Evolutionary conservation across 1,140 invertebrate species (phyloP).

Genomic region (Cyrtorhinus lividipennis): DNA sequence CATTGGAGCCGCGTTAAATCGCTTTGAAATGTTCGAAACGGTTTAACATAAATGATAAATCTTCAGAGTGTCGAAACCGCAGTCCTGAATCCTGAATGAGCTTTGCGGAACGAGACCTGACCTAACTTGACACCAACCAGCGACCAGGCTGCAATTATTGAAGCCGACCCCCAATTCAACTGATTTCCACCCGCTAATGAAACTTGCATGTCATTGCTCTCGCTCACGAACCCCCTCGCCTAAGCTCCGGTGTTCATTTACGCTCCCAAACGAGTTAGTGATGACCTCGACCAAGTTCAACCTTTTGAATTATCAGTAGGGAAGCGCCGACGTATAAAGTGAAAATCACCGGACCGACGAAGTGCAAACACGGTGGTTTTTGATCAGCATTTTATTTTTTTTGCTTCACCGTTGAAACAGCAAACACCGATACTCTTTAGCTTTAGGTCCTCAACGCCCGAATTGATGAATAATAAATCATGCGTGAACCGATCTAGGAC

Average conservation of each 20-base stretch:
- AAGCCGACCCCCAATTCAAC: neutral
- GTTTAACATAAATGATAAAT: neutral
- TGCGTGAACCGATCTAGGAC: neutral
- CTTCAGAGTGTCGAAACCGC: neutral
- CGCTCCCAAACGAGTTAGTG: neutral
- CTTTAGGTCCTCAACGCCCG: neutral
- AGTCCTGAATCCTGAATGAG: neutral
- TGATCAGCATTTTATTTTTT: neutral
- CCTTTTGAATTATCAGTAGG: neutral
- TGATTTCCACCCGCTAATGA: neutral
- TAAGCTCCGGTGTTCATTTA: neutral
- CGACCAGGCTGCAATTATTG: neutral
- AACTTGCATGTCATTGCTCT: conserved; percentile 5
- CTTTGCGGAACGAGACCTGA: neutral
- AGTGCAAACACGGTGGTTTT: neutral
- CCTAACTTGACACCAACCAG: neutral
- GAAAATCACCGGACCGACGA: too few species aligned
- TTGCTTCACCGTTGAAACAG: neutral
- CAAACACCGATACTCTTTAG: neutral
- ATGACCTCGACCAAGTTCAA: conserved; percentile 1
- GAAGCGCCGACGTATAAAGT: too few species aligned
- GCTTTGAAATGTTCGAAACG: neutral
- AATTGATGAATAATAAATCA: neutral
- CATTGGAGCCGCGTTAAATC: too few species aligned
- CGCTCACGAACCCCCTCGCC: neutral